Evolutionary conservation across 92 coral and sea anemone species (phyloP).

Genomic region (Paragorgia papillata): DNA sequence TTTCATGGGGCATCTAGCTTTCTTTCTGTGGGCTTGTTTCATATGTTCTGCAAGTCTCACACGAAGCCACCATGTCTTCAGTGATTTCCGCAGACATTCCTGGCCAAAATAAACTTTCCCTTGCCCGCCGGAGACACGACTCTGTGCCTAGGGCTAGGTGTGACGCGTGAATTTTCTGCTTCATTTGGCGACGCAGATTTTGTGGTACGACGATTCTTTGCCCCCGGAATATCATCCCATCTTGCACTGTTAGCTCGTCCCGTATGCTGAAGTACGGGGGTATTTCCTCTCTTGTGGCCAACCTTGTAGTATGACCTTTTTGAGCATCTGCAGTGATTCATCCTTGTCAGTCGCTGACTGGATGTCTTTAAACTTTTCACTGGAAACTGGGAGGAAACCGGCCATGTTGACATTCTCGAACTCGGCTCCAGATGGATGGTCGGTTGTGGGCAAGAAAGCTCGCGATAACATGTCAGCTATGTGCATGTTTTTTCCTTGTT

Average conservation of each 20-base stretch:
- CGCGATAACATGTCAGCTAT: not conserved
- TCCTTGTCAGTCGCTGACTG: slow-evolving; percentile 36
- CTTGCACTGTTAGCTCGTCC: too few species aligned
- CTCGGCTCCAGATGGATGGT: slow-evolving; percentile 5
- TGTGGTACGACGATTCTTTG: slow-evolving; percentile 20
- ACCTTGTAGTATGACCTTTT: slow-evolving; percentile 23
- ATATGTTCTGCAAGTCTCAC: too few species aligned
- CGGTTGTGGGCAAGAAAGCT: slow-evolving; percentile 3
- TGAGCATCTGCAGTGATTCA: slow-evolving; percentile 17
- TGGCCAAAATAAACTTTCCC: too few species aligned
- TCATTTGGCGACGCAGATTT: too few species aligned
- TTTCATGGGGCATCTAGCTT: too few species aligned
- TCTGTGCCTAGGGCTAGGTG: too few species aligned
- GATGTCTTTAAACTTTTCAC: slow-evolving; percentile 22
- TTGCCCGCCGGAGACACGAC: too few species aligned
- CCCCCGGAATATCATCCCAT: too few species aligned
- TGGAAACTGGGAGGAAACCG: slow-evolving; percentile 25
- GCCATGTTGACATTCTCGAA: slow-evolving; percentile 12
- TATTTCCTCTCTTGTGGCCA: slow-evolving; percentile 31
- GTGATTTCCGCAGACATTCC: too few species aligned
- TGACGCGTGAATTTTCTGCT: too few species aligned
- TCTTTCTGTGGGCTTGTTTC: too few species aligned
- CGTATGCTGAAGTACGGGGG: slow-evolving; percentile 32
- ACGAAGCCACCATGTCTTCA: too few species aligned
- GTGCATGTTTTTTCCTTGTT: slow-evolving; percentile 20